phyloP scores from a whole-genome alignment of 2,113 vertebrate genomes.

The Bambusicola thoracicus region DNA sequence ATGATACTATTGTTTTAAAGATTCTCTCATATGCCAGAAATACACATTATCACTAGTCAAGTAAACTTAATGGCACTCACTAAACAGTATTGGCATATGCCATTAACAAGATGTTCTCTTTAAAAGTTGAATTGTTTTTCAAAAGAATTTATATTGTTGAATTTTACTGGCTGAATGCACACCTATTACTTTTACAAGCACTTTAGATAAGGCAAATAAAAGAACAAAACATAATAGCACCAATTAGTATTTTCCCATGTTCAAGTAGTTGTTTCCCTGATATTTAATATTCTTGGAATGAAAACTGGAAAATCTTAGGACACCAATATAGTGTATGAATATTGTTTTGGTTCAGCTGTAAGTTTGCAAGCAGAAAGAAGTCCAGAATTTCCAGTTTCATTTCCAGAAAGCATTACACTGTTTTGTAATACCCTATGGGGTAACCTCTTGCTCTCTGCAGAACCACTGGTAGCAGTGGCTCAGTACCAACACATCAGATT shows the following conservation, averaged over 20 bases:
- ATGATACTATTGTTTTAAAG: conserved; percentile 50
- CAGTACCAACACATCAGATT: fast-evolving
- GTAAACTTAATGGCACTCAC: conserved; percentile 59
- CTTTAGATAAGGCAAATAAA: conserved; percentile 56
- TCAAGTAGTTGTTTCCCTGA: conserved; percentile 32
- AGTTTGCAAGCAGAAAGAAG: not conserved
- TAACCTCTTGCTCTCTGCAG: not conserved
- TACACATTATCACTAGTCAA: conserved; percentile 26
- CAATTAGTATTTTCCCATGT: conserved; percentile 44
- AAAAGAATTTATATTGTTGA: conserved; percentile 46
- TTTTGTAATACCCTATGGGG: not conserved
- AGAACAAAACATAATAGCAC: conserved; percentile 8
- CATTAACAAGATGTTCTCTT: conserved; percentile 74
- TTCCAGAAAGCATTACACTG: not conserved
- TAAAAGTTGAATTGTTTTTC: conserved; percentile 61
- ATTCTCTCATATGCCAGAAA: conserved; percentile 55
- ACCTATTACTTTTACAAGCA: conserved; percentile 43
- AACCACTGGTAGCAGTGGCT: not conserved
- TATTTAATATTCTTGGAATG: conserved; percentile 44
- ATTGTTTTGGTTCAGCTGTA: conserved; percentile 14
- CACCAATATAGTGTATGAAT: conserved; percentile 8
- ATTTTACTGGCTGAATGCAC: conserved; percentile 32
- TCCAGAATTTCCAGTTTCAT: not conserved
- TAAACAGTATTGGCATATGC: conserved; percentile 52
- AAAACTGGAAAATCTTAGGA: not conserved